Evolutionary conservation across 1,140 invertebrate genomes (phyloP), one percentile per base, ranked within the genome.

Genomic region (Halictus rubicundus): DNA sequence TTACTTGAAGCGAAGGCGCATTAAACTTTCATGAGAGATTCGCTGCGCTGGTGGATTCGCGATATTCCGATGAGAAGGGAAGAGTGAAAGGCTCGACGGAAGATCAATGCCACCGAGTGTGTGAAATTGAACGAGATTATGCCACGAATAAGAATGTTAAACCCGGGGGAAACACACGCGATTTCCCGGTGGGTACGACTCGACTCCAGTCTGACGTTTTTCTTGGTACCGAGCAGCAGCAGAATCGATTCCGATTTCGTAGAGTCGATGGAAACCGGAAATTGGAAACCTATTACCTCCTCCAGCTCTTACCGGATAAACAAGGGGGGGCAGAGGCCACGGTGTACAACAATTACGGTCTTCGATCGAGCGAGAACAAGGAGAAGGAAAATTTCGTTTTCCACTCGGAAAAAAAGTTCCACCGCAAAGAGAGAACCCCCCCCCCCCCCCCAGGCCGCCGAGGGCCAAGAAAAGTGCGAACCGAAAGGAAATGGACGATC

Each of bases 251-350:
- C 14, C 42, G 42, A 46, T 10, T 46, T 14, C 10, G 42, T 9
- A 21, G 19, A 16, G 1, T 32, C 27, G 12, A 5, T 52, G 27
- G 49, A 32, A 57, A 4, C 14, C 21, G 25, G 7, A 52, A 23
- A 73, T 73, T 52, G 60, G 25, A 73, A 37, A 23, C 42, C 42
- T 60, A 64, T 37, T 64, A 49, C 49, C 61, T 37, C 60, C 21
- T 14, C 14, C 42, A n/a, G 1, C 9, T 32, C 70, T 32, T n/a
- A 16, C 39, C 57, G 19, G 32, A 49, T 37, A 73, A 73, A 63
- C 42, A 49, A 73, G 12, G 46, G 6, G 4, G 3, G 49, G 0
- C 8, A 10, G 46, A 10, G 46, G 46, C 12, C 46, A 16, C 46
- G 16, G 23, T 16, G 37, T 64, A 19, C 27, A 73, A 52, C 60